These are phyloP conservation scores for Caenorhabditis sp. DNA, from an alignment of 2,888 invertebrate species.

Conservation along the genomic window DNA sequence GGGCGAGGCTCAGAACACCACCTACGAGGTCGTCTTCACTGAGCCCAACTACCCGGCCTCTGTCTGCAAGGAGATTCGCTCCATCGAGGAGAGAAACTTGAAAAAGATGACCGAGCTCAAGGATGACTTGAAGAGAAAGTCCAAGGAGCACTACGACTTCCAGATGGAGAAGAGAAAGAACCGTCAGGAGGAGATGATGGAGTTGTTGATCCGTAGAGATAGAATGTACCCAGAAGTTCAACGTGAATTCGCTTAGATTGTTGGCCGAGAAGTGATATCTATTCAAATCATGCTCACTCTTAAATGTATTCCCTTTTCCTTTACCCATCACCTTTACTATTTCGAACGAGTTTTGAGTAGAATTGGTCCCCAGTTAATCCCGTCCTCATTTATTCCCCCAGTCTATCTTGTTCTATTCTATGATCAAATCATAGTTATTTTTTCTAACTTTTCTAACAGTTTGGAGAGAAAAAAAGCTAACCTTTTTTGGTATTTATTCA, in stretches of 20 bases:
- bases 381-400: background rate
- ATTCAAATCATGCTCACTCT: background rate
- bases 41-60: background rate
- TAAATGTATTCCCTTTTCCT: background rate
- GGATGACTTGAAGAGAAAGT: background rate
- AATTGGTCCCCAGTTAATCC: background rate
- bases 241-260: conserved; percentile 4
- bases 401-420: conserved; percentile 4
- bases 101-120: background rate
- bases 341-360: background rate
- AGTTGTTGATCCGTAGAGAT: background rate
- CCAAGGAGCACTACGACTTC: background rate
- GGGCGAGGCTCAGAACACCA: background rate
- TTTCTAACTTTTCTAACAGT: background rate
- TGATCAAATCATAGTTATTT: background rate
- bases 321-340: background rate
- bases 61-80: background rate
- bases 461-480: background rate
- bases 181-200: conserved; percentile 3
- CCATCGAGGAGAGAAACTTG: background rate
- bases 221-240: background rate
- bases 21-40: too few relatives aligned
- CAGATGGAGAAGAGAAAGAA: background rate
- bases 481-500: background rate
- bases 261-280: background rate